phyloP scores from a whole-genome alignment of 2,113 vertebrate genomes.

The Saiga tatarica region DNA sequence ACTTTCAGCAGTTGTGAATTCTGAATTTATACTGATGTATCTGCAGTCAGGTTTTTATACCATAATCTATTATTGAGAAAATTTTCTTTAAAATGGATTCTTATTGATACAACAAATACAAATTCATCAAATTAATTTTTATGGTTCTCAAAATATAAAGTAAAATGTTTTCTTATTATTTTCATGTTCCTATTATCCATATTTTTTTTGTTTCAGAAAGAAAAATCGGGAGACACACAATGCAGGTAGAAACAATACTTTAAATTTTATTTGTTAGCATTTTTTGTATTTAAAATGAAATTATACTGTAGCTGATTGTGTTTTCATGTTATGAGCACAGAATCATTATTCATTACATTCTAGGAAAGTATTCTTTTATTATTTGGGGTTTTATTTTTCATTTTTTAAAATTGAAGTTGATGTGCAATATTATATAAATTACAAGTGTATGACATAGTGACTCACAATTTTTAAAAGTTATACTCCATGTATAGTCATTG shows the following conservation, averaged over 20 bases:
- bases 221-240: constrained; percentile 99
- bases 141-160: constrained; percentile 23
- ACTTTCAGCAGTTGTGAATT: background rate
- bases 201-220: constrained; percentile 87
- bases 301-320: background rate
- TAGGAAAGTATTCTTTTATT: background rate
- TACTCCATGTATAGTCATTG: background rate
- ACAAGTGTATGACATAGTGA: background rate
- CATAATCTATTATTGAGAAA: background rate
- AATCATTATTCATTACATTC: constrained; percentile 2
- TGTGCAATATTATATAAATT: background rate
- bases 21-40: background rate
- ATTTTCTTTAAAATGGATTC: background rate
- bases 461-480: background rate
- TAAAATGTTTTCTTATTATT: constrained; percentile 37
- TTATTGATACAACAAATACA: constrained; percentile 30
- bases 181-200: constrained; percentile 54
- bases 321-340: background rate
- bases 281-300: constrained; percentile 49
- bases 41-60: background rate
- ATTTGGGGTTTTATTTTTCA: background rate
- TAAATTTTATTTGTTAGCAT: background rate
- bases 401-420: background rate
- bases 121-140: constrained; percentile 32
- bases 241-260: constrained; percentile 87